Evolutionary conservation across 2,888 invertebrate species (phyloP).

Genomic region (Sycophila texana): DNA sequence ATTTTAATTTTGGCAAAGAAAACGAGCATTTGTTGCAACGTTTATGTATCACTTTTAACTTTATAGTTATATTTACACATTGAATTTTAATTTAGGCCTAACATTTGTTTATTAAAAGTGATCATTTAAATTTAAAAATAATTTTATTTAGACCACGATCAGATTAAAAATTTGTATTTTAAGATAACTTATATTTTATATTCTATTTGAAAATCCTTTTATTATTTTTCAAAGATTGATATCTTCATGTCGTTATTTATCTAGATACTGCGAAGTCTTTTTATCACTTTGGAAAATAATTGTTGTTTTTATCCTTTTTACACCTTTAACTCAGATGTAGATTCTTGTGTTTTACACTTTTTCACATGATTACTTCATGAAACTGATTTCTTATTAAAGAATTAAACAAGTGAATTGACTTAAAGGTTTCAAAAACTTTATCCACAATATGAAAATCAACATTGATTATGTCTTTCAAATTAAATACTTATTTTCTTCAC

Average conservation of each 20-base stretch:
- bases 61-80: slow-evolving; percentile 47
- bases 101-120: slow-evolving; percentile 16
- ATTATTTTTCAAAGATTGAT: slow-evolving; percentile 47
- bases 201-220: slow-evolving; percentile 46
- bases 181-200: neutral
- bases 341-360: slow-evolving; percentile 13
- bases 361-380: neutral
- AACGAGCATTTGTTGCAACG: neutral
- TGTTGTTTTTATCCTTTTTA: slow-evolving; percentile 37
- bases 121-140: slow-evolving; percentile 4
- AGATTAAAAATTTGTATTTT: neutral
- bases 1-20: slow-evolving; percentile 12
- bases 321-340: slow-evolving; percentile 22
- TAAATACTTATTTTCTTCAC: slow-evolving; percentile 42
- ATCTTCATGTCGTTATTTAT: slow-evolving; percentile 40
- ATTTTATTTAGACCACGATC: neutral
- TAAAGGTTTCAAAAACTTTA: slow-evolving; percentile 7
- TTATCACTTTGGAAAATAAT: slow-evolving; percentile 48
- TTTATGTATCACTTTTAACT: slow-evolving; percentile 12
- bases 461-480: slow-evolving; percentile 29
- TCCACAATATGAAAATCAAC: slow-evolving; percentile 36
- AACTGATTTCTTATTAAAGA: slow-evolving; percentile 26
- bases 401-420: slow-evolving; percentile 29
- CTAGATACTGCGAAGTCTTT: slow-evolving; percentile 44
- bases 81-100: slow-evolving; percentile 11